Evolutionary conservation across 2,888 invertebrate genomes (phyloP), one percentile per base, ranked within the genome.

Genomic region (Hypomecis atomaria): DNA sequence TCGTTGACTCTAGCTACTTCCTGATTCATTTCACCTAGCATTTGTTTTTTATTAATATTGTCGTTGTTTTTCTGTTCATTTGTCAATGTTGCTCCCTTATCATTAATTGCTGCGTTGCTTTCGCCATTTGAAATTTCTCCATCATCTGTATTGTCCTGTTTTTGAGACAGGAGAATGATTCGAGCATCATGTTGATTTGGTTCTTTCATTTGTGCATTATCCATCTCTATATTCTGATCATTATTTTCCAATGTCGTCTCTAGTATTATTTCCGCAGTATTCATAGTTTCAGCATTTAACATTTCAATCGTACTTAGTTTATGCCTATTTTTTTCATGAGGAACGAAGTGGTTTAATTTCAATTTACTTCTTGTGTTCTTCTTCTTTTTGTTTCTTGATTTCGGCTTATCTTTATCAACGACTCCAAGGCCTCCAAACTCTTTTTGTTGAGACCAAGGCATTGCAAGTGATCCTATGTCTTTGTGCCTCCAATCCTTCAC

Each of bases 371-470:
- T 36, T 44, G 13, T 9, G 10, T 8, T 40, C 23, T 13, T 8
- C 8, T 23, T 5, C 11, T 48, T 34, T 54, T 43, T 59, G 7
- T 54, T 34, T 47, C 37, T 58, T 6, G 0, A 0, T 42, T 52
- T 38, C 5, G 7, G 11, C 4, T 56, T 45, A 43, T 67, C 66
- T 9, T 58, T 68, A 3, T 65, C 72, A 10, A 83, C 37, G 4
- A 89, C 67, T 0, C 91, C 91, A 75, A 82, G 74, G 0, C 90
- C 90, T 3, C 87, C 88, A 50, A 80, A 82, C 6, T 80, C 77
- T 0, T 23, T 9, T 6, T 72, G 62, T 2, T 60, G 3, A 2
- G 71, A 57, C 90, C 91, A 90, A 0, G 91, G 91, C 65, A 85
- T 74, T 0, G 75, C 82, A 0, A 71, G 9, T 36, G 76, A 77